Evolutionary conservation across 2,797 vertebrate species (phyloP).

Genomic region (Sparidentex hasta): DNA sequence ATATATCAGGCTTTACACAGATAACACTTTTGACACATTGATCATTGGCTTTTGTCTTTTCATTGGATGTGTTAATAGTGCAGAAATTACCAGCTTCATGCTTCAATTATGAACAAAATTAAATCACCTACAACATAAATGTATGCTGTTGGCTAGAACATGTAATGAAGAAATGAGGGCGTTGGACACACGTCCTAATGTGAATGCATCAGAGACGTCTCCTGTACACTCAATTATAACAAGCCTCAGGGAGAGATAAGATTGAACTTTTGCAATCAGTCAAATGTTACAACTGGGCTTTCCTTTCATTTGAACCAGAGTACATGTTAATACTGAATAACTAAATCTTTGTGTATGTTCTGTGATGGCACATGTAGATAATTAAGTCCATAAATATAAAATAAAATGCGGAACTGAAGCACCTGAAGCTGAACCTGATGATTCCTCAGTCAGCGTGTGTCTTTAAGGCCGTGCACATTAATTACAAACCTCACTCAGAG

Average conservation of each 20-base stretch:
- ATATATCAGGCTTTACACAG: too few species aligned
- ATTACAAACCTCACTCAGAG: slow-evolving; percentile 51
- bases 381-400: slow-evolving; percentile 22
- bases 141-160: slow-evolving; percentile 28
- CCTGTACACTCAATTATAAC: neutral
- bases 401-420: slow-evolving; percentile 25
- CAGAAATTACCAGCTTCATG: neutral
- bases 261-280: slow-evolving; percentile 6
- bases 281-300: slow-evolving; percentile 7
- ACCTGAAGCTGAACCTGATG: slow-evolving; percentile 33
- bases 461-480: slow-evolving; percentile 52
- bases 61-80: neutral
- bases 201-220: neutral
- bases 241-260: slow-evolving; percentile 27
- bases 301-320: slow-evolving; percentile 4
- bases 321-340: neutral
- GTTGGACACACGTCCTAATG: slow-evolving; percentile 6
- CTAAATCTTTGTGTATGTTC: neutral
- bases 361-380: slow-evolving; percentile 5
- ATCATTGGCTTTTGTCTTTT: neutral
- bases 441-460: slow-evolving; percentile 23
- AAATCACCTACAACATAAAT: neutral
- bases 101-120: neutral
- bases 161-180: neutral
- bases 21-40: too few species aligned